phyloP scores from a whole-genome alignment of 2,797 vertebrate species.

The Crossoptilon crossoptilon region DNA sequence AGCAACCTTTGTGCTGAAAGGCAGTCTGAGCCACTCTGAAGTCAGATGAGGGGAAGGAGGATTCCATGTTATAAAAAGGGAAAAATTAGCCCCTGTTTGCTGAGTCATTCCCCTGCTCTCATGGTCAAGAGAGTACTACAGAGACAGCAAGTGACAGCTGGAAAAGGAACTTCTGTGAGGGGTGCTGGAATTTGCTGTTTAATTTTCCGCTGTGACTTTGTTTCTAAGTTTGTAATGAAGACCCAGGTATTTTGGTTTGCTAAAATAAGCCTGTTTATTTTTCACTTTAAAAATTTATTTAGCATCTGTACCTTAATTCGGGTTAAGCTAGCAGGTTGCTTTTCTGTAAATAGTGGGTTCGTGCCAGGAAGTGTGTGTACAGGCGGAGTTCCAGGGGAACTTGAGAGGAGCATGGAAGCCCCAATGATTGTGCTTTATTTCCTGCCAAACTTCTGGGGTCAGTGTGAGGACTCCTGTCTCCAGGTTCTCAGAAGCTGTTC shows the following conservation, averaged over 20 bases:
- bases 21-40: background rate
- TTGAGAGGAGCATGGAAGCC: constrained; percentile 22
- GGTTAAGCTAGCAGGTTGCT: background rate
- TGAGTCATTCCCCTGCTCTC: constrained; percentile 27
- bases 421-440: background rate
- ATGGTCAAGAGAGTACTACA: background rate
- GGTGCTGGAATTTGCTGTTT: background rate
- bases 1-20: background rate
- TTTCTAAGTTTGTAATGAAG: background rate
- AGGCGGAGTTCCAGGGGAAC: constrained; percentile 31
- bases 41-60: background rate
- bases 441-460: background rate
- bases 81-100: background rate
- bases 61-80: background rate
- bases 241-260: background rate
- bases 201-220: background rate
- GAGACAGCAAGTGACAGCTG: constrained; percentile 46
- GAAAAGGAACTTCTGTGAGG: constrained; percentile 5
- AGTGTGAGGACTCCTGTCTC: background rate
- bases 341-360: constrained; percentile 29
- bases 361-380: background rate
- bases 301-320: background rate
- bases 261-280: background rate
- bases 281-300: background rate
- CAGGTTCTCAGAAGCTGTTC: background rate